Conservation (phyloP, 2,797 vertebrate genomes). For the Acrocephalus scirpaceus region DNA sequence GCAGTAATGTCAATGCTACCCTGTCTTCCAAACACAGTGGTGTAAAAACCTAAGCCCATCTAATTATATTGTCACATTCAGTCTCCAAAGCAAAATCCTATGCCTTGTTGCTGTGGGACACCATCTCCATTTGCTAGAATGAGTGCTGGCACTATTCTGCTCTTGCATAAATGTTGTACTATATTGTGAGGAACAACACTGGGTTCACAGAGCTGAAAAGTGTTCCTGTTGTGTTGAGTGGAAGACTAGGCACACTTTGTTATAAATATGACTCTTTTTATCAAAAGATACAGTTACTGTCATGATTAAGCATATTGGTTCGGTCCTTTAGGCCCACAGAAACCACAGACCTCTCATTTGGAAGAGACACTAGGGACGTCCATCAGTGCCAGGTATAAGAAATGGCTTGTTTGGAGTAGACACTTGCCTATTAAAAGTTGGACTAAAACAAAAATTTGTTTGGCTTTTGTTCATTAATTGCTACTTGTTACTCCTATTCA, state of each 20-base stretch:
- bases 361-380: not conserved
- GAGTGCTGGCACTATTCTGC: not conserved
- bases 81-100: not conserved
- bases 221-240: fast-evolving
- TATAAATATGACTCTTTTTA: not conserved
- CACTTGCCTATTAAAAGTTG: not conserved
- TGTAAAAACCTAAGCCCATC: not conserved
- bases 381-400: not conserved
- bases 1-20: fast-evolving
- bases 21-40: not conserved
- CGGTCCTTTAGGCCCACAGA: not conserved
- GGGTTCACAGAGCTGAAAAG: not conserved
- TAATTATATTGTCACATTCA: not conserved
- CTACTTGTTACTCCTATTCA: not conserved
- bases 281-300: not conserved
- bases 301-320: not conserved
- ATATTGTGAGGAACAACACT: fast-evolving
- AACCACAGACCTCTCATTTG: not conserved
- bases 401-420: not conserved
- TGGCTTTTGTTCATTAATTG: not conserved
- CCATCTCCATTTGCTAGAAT: not conserved
- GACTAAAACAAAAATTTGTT: not conserved
- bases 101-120: not conserved
- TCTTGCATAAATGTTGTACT: fast-evolving
- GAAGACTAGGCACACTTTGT: not conserved